Conservation (phyloP, 2,113 vertebrate genomes). For the Lycocorax pyrrhopterus region DNA sequence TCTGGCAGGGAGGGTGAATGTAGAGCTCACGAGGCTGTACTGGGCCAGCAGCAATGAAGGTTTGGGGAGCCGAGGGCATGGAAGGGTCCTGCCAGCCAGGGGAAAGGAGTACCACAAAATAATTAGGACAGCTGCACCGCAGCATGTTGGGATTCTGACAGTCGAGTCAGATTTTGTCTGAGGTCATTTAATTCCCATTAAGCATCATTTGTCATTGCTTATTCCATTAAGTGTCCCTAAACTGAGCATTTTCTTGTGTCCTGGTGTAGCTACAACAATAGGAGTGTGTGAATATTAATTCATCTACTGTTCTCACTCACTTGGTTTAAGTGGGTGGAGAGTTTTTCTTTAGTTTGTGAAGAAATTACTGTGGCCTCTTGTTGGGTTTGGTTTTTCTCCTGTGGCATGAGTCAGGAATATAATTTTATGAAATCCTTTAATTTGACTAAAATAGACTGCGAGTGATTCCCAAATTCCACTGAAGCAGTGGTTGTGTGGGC, state of each 20-base stretch:
- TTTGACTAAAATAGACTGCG: not conserved
- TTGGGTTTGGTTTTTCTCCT: not conserved
- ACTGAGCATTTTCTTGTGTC: not conserved
- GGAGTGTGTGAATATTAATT: not conserved
- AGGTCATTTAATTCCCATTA: not conserved
- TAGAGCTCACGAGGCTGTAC: not conserved
- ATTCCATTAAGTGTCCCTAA: not conserved
- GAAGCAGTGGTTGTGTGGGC: not conserved
- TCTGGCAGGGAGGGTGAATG: not conserved
- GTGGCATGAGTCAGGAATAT: conserved; percentile 10
- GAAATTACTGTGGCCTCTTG: not conserved
- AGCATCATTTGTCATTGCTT: not conserved
- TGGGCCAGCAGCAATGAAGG: not conserved
- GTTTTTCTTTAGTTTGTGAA: not conserved
- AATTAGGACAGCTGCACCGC: rapidly evolving
- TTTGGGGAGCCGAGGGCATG: not conserved
- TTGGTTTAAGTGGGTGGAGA: not conserved
- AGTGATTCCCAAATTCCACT: conserved; percentile 41
- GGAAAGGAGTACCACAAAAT: not conserved
- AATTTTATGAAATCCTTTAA: conserved; percentile 43
- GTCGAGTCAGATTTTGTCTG: not conserved
- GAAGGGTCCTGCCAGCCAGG: not conserved
- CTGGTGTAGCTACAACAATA: not conserved
- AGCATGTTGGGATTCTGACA: not conserved
- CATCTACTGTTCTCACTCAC: not conserved